Evolutionary conservation across 1,140 invertebrate species (phyloP).

Genomic region (Brachystomella parvula): DNA sequence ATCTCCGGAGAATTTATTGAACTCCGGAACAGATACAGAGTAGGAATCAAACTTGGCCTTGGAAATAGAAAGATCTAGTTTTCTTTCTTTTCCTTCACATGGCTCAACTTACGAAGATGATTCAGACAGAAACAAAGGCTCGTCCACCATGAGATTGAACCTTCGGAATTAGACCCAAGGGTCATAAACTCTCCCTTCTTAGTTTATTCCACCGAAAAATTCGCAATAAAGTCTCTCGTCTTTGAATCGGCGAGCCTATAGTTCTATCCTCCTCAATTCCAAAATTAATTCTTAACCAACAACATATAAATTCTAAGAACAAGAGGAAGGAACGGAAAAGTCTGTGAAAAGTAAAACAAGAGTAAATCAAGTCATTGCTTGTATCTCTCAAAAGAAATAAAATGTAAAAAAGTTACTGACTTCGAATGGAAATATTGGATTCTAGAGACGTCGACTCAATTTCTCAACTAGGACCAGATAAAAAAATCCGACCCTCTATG

Average conservation of each 20-base stretch:
- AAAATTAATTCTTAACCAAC: neutral
- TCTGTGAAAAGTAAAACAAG: neutral
- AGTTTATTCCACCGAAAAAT: neutral
- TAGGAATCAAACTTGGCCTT: neutral
- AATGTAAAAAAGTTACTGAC: neutral
- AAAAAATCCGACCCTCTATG: neutral
- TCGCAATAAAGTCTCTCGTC: neutral
- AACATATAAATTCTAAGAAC: too few species aligned
- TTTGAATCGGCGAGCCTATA: neutral
- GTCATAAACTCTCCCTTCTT: neutral
- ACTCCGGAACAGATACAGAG: neutral
- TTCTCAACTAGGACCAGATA: neutral
- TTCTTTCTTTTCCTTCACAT: neutral
- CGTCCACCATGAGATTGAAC: too few species aligned
- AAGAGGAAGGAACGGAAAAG: neutral
- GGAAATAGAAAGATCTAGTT: neutral
- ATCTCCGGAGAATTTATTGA: neutral
- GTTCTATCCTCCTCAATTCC: neutral
- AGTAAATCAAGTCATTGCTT: neutral
- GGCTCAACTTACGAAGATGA: neutral
- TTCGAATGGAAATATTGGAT: neutral
- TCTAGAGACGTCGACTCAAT: neutral
- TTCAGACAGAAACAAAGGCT: too few species aligned
- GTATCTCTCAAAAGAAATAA: neutral
- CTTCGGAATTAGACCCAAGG: neutral